A percentile compares a stretch with the other conserved stretches of the same genome.
phyloP scores from a whole-genome alignment of 2,113 vertebrate species.

The Haplochromis burtoni region DNA sequence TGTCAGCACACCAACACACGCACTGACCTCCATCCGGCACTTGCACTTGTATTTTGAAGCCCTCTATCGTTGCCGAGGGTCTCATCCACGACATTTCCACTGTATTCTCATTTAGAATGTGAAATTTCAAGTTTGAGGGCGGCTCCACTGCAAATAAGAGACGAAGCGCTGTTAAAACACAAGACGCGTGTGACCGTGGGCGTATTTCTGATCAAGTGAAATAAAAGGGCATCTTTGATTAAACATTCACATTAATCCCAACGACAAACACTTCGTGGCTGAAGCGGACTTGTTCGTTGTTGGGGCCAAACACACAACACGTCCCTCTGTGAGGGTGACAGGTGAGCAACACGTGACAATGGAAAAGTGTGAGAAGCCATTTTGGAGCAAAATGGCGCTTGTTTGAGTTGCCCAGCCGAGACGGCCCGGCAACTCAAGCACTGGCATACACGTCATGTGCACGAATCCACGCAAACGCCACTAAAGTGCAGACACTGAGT shows the following conservation, averaged over 20 bases:
- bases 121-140: conserved; percentile 96
- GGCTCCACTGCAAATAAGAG: conserved; percentile 89
- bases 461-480: conserved; percentile 78
- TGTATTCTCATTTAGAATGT: conserved; percentile 97
- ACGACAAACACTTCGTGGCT: conserved; percentile 84
- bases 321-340: conserved; percentile 66
- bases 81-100: conserved; percentile 95
- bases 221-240: conserved; percentile 63
- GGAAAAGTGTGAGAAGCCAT: conserved; percentile 80
- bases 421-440: conserved; percentile 91
- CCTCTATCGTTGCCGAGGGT: conserved; percentile 80
- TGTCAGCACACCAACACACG: neutral
- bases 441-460: conserved; percentile 82
- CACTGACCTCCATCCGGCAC: conserved; percentile 83
- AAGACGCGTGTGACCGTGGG: neutral
- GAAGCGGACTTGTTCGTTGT: conserved; percentile 81
- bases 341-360: conserved; percentile 56
- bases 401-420: conserved; percentile 88
- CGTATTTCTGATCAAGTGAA: conserved; percentile 19
- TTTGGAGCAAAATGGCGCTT: conserved; percentile 86
- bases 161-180: conserved; percentile 54
- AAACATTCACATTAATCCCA: conserved; percentile 85
- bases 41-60: conserved; percentile 87
- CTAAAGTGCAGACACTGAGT: conserved; percentile 86
- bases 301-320: conserved; percentile 76